Base-by-base conservation (phyloP, 1,140 invertebrate species). In the Danaus melanippus region DNA sequence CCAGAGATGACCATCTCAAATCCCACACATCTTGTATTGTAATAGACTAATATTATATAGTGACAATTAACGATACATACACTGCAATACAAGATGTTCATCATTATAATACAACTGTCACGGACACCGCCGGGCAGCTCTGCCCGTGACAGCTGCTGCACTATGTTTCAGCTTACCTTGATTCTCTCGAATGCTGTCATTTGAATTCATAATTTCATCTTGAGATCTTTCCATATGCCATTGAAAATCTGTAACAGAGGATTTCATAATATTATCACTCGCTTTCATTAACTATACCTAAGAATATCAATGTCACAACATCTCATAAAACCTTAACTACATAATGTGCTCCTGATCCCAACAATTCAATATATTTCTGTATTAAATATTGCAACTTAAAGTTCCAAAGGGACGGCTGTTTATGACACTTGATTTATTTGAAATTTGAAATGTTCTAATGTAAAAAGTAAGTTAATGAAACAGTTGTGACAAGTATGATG, bases 161-260 rank as follows among this genome's bases (percentile, higher is more conserved):
- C 47, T 51, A 51, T 54, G 50, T 46, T 66, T 42, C 51, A n/a
- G 68, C 87, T 88, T 86, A 88, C 87, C 87, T 88, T 87, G 85
- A 57, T 80, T 81, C 58, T 88, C 87, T 72, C 87, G 74, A 52
- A 78, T 81, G 73, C 84, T 81, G 69, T 88, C 85, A 69, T 78
- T 82, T 51, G 74, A 83, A 70, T 83, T 79, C 71, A 82, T 82
- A 48, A 85, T 73, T 76, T 87, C 86, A 60, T 87, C 86, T 77
- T 87, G 86, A 86, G 86, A 87, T 87, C 84, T 73, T 75, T 88
- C 86, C 78, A 86, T 84, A 58, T 87, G 86, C 87, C 87, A 88
- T 78, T 83, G 75, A 69, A 84, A 88, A 78, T 86, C 87, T 88
- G 76, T 17, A 84, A 86, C 42, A n/a, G 42, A 44, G 12, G 42